Base-by-base conservation (phyloP, 2,113 vertebrate species). In the Falco punctatus region DNA sequence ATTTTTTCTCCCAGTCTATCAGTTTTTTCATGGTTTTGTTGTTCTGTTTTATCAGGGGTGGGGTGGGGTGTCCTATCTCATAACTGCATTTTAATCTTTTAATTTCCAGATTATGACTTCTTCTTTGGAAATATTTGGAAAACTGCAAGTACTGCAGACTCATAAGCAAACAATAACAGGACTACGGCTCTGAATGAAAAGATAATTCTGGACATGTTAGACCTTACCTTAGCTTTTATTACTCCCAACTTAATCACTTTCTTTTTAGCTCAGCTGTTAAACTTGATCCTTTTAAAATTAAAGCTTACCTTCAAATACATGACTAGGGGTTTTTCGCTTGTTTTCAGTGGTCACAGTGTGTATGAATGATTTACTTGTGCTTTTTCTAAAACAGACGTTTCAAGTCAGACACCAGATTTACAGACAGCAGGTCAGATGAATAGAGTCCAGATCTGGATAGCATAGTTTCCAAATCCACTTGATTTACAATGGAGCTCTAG, bases 371-470 rank as follows among this genome's bases (percentile, higher is more conserved):
- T 88, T 71, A 67, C 48, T 82, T 57, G 28, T 30, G 9, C 26
- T 62, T 90, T 92, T 90, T 66, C 51, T 67, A 62, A 91, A 94
- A 51, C 49, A 93, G 86, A 81, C 1, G 0, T 74, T 92, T 65
- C 81, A 52, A 87, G 86, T 32, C 72, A 91, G 24, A 75, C 13
- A 92, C 57, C 61, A 85, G 73, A 88, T 88, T 94, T 94, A 77
- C 40, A 82, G 61, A 52, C 74, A 94, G 64, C 55, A 89, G 77
- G 23, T 94, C 65, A 49, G 64, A 86, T 48, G 42, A 91, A 94
- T 28, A 48, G 8, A 71, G 52, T 86, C 59, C 55, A 81, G 88
- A 78, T 70, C 51, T 62, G 28, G n/a, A 69, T 33, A 67, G 12
- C 2, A 1, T 8, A 11, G 11, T 70, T 88, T 74, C 77, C 80